Evolutionary conservation across 1,140 invertebrate species (phyloP).

Genomic region (Sycophaga agraensis): DNA sequence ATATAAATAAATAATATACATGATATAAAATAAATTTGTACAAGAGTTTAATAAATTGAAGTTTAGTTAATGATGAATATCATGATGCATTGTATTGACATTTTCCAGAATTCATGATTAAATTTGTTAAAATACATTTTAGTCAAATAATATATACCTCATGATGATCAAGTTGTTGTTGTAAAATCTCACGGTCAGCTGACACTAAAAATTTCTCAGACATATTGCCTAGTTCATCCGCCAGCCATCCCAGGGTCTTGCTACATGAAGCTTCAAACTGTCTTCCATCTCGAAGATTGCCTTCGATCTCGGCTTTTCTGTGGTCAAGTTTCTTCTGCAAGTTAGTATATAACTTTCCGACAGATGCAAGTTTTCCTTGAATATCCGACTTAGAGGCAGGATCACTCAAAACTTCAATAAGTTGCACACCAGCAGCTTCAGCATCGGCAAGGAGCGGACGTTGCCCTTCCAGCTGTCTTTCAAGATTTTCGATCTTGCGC

Average conservation of each 20-base stretch:
- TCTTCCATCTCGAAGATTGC: conserved; percentile 76
- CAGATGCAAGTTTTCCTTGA: conserved; percentile 79
- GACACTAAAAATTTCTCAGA: conserved; percentile 80
- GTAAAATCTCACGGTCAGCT: conserved; percentile 78
- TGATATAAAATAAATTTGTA: neutral
- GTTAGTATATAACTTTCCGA: conserved; percentile 81
- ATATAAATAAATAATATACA: neutral
- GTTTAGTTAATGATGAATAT: no score
- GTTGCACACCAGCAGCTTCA: conserved; percentile 80
- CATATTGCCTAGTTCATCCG: conserved; percentile 73
- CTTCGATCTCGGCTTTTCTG: conserved; percentile 87
- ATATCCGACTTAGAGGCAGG: conserved; percentile 87
- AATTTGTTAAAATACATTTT: no score
- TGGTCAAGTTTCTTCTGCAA: conserved; percentile 87
- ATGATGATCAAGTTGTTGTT: conserved; percentile 84
- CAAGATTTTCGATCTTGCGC: conserved; percentile 81
- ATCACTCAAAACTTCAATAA: conserved; percentile 89
- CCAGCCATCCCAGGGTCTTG: conserved; percentile 85
- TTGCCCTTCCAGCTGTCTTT: conserved; percentile 84
- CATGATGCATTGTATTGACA: no score
- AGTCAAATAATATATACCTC: conserved; percentile 66
- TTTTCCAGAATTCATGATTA: no score
- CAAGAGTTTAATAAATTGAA: no score
- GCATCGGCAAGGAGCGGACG: conserved; percentile 83
- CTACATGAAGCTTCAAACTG: conserved; percentile 86